These are phyloP conservation scores for Babyrousa celebensis DNA, from an alignment of 2,797 vertebrate genomes.

Conservation along the genomic window DNA sequence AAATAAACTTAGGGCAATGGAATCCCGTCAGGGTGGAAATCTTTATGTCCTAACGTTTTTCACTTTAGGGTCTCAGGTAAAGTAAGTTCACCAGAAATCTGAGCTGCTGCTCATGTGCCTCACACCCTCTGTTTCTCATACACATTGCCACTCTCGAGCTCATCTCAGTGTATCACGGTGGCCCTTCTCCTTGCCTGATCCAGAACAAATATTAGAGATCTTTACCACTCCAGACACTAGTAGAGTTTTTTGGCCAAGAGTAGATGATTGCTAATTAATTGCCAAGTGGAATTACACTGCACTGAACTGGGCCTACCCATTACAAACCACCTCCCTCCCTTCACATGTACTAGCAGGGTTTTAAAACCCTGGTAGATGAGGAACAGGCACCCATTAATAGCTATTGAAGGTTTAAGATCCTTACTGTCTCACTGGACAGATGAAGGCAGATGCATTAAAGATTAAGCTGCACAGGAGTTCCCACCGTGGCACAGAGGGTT, in stretches of 20 bases:
- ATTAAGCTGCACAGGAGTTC: not conserved
- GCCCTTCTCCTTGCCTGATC: not conserved
- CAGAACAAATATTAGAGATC: not conserved
- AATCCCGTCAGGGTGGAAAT: not conserved
- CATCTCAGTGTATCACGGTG: not conserved
- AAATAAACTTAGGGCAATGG: not conserved
- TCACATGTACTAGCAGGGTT: not conserved
- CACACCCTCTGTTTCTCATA: not conserved
- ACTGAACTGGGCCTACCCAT: not conserved
- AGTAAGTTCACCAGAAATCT: not conserved
- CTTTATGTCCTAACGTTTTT: not conserved
- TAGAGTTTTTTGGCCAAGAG: slow-evolving; percentile 25
- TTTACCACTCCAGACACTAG: not conserved
- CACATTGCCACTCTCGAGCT: not conserved
- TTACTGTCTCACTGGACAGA: not conserved
- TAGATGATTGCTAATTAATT: slow-evolving; percentile 61
- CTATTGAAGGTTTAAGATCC: not conserved
- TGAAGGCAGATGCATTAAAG: not conserved
- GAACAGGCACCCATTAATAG: not conserved
- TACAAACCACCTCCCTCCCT: slow-evolving; percentile 4
- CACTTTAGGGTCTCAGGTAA: not conserved
- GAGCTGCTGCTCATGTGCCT: not conserved
- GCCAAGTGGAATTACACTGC: not conserved
- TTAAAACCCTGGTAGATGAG: not conserved
- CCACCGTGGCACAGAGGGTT: no score